These are phyloP conservation scores for Hanleya hanleyi DNA, from an alignment of 2,888 invertebrate genomes.

Conservation along the genomic window DNA sequence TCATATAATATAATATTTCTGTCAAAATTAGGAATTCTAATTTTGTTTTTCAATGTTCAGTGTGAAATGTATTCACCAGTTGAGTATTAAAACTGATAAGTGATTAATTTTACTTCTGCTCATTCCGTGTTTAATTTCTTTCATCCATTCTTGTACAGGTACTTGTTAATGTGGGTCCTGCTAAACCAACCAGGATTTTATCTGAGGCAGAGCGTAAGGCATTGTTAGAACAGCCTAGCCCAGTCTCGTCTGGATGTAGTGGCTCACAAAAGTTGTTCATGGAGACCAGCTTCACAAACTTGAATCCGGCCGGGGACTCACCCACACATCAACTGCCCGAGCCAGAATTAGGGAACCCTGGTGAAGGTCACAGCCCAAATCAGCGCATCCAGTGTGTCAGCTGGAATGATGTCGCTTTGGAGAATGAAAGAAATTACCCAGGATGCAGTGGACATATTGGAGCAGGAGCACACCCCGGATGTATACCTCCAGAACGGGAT, in stretches of 20 bases:
- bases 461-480: background rate
- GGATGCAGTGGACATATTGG: background rate
- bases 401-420: background rate
- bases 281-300: slow-evolving; percentile 83
- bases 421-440: background rate
- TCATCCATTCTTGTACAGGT: slow-evolving; percentile 70
- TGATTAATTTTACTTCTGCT: too few relatives aligned
- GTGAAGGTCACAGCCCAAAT: background rate
- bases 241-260: slow-evolving; percentile 30
- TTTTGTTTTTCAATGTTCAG: too few relatives aligned
- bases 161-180: slow-evolving; percentile 80
- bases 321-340: too few relatives aligned
- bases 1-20: too few relatives aligned
- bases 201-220: slow-evolving; percentile 60
- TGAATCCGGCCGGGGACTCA: background rate
- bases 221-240: slow-evolving; percentile 42
- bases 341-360: background rate
- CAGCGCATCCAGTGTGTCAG: background rate
- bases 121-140: too few relatives aligned
- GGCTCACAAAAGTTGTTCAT: slow-evolving; percentile 78
- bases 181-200: slow-evolving; percentile 78
- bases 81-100: too few relatives aligned
- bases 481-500: too few relatives aligned
- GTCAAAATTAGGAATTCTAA: too few relatives aligned
- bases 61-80: too few relatives aligned